These are phyloP conservation scores for Enteromius trimaculatus DNA, from an alignment of 2,797 vertebrate species.

Conservation along the genomic window DNA sequence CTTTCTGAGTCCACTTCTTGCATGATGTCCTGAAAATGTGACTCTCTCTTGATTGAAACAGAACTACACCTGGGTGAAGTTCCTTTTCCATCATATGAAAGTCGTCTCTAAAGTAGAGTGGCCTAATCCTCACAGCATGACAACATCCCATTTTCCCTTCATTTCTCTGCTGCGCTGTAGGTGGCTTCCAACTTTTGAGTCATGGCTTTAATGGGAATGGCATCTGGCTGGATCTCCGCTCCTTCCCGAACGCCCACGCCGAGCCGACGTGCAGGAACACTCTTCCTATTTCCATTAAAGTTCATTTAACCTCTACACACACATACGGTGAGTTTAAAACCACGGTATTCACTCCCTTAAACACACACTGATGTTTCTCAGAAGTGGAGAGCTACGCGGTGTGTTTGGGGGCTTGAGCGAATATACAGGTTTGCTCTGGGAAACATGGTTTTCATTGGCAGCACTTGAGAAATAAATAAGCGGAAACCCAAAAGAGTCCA, in stretches of 20 bases:
- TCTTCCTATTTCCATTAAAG: slow-evolving; percentile 58
- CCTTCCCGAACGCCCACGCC: slow-evolving; percentile 51
- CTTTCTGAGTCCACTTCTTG: not conserved
- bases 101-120: slow-evolving; percentile 45
- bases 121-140: slow-evolving; percentile 58
- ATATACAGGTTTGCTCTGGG: slow-evolving; percentile 49
- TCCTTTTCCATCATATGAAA: slow-evolving; percentile 53
- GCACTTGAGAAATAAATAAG: slow-evolving; percentile 47
- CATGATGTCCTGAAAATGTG: slow-evolving; percentile 11
- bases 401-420: slow-evolving; percentile 44
- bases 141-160: slow-evolving; percentile 58
- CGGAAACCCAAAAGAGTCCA: slow-evolving; percentile 43
- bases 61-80: slow-evolving; percentile 48
- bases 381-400: slow-evolving; percentile 19
- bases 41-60: not conserved
- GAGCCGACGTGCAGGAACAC: slow-evolving; percentile 43
- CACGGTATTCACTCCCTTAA: slow-evolving; percentile 50
- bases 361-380: slow-evolving; percentile 47
- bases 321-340: slow-evolving; percentile 35
- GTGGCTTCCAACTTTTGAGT: slow-evolving; percentile 64
- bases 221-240: slow-evolving; percentile 63
- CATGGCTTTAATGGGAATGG: slow-evolving; percentile 64
- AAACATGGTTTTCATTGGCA: slow-evolving; percentile 48
- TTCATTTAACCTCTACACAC: slow-evolving; percentile 53
- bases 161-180: slow-evolving; percentile 55